Percentiles rank a stretch among this genome's conserved stretches.
Evolutionary conservation across 2,888 invertebrate species (phyloP).

Genomic region (Hypena proboscidalis): DNA sequence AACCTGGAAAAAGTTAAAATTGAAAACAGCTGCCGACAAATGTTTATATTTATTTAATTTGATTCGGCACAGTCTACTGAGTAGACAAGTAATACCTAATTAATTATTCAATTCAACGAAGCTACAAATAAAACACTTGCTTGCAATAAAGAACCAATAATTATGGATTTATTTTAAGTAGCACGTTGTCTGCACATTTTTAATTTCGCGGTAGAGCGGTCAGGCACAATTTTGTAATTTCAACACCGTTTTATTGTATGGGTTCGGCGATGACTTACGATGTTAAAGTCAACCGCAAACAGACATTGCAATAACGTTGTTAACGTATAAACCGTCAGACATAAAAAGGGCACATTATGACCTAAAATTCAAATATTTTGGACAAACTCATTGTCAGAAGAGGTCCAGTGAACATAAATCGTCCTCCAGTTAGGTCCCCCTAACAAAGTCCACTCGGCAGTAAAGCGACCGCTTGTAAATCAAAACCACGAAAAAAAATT

Average conservation of each 20-base stretch:
- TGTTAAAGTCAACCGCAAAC: conserved; percentile 46
- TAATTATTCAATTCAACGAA: no score
- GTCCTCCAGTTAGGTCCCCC: conserved; percentile 73
- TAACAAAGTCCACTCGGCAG: conserved; percentile 80
- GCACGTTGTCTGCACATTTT: conserved; percentile 42
- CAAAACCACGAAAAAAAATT: conserved; percentile 78
- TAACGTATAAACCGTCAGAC: conserved; percentile 43
- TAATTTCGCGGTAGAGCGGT: conserved; percentile 42
- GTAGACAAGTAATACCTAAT: no score
- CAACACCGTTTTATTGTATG: conserved; percentile 40
- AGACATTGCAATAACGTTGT: conserved; percentile 60
- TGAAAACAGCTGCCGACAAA: no score
- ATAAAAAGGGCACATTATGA: conserved; percentile 67
- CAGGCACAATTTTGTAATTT: conserved; percentile 27
- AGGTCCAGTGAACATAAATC: conserved; percentile 74
- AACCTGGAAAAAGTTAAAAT: no score
- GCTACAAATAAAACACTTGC: no score
- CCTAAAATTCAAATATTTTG: conserved; percentile 76
- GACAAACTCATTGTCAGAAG: conserved; percentile 69
- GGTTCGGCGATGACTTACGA: conserved; percentile 30
- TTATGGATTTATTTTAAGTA: conserved; percentile 30
- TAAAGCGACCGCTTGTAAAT: conserved; percentile 81
- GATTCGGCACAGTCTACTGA: no score
- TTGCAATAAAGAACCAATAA: conserved; percentile 15
- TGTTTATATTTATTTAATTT: no score